phyloP scores from a whole-genome alignment of 2,888 invertebrate genomes.

The Pyrochroa serraticornis region DNA sequence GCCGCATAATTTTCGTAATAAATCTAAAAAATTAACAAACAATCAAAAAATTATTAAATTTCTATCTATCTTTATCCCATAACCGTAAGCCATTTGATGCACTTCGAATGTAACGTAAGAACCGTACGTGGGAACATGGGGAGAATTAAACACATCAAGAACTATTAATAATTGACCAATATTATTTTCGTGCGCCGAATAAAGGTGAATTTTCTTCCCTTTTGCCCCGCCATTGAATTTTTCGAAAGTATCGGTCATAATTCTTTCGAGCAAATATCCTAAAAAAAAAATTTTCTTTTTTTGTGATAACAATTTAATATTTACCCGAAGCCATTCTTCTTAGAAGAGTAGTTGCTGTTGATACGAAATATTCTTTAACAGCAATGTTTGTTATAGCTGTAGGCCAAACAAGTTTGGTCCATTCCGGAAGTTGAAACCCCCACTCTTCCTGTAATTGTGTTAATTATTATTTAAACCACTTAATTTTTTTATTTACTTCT shows the following conservation, averaged over 20 bases:
- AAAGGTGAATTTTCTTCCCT: constrained; percentile 39
- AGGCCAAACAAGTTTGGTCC: constrained; percentile 53
- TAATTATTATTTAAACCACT: constrained; percentile 7
- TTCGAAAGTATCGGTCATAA: neutral
- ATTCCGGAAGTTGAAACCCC: constrained; percentile 53
- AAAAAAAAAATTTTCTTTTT: constrained; percentile 34
- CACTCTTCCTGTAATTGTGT: constrained; percentile 40
- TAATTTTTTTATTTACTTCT: too few relatives aligned
- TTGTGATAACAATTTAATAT: constrained; percentile 39
- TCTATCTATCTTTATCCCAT: constrained; percentile 15
- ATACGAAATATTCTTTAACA: constrained; percentile 51
- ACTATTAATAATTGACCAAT: constrained; percentile 40
- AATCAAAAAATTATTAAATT: neutral
- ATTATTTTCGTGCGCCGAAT: constrained; percentile 45
- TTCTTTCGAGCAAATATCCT: constrained; percentile 1
- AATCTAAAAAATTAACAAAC: constrained; percentile 29
- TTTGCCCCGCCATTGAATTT: neutral
- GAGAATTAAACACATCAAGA: constrained; percentile 34
- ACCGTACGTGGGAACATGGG: constrained; percentile 25
- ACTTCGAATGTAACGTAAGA: constrained; percentile 24
- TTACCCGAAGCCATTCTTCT: too few relatives aligned
- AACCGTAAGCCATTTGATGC: constrained; percentile 12
- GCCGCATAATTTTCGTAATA: constrained; percentile 42
- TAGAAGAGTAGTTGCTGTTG: constrained; percentile 47
- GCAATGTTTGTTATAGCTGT: constrained; percentile 48